Conservation (phyloP, 1,140 invertebrate species). For the Pseudomyrmex flavicornis region DNA sequence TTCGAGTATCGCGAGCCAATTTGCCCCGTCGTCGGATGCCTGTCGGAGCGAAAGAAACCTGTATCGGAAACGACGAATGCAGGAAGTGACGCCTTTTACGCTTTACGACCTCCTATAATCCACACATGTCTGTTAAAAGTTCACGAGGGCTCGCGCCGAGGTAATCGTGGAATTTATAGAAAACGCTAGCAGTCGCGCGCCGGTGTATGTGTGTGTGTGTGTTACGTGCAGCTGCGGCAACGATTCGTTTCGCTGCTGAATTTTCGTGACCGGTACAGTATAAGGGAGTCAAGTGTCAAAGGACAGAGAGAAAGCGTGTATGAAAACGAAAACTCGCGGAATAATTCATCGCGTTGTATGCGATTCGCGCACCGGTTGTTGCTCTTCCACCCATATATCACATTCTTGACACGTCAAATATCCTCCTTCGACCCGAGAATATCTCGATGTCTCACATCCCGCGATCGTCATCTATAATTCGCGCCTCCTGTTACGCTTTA, state of each 20-base stretch:
- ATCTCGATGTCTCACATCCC: background rate
- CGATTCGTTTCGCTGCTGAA: slow-evolving; percentile 9
- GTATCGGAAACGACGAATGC: background rate
- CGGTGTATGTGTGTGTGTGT: background rate
- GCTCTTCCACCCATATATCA: background rate
- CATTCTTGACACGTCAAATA: background rate
- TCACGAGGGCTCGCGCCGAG: slow-evolving; percentile 3
- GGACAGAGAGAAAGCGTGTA: background rate
- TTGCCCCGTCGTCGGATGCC: background rate
- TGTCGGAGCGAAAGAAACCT: background rate
- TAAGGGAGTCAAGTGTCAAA: slow-evolving; percentile 8
- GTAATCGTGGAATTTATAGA: slow-evolving; percentile 40
- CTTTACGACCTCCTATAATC: slow-evolving; percentile 35
- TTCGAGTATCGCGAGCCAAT: slow-evolving; percentile 29
- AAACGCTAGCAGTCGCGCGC: background rate
- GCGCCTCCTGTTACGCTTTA: background rate
- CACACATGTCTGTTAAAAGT: slow-evolving; percentile 44
- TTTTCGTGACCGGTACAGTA: background rate
- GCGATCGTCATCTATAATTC: slow-evolving; percentile 12
- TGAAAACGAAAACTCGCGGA: background rate
- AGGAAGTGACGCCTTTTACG: slow-evolving; percentile 18
- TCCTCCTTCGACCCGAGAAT: background rate
- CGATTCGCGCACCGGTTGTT: too few species aligned
- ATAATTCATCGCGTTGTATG: background rate
- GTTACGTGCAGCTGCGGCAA: background rate